These are phyloP conservation scores for Hiodon alosoides DNA, from an alignment of 2,113 vertebrate species.

Conservation along the genomic window DNA sequence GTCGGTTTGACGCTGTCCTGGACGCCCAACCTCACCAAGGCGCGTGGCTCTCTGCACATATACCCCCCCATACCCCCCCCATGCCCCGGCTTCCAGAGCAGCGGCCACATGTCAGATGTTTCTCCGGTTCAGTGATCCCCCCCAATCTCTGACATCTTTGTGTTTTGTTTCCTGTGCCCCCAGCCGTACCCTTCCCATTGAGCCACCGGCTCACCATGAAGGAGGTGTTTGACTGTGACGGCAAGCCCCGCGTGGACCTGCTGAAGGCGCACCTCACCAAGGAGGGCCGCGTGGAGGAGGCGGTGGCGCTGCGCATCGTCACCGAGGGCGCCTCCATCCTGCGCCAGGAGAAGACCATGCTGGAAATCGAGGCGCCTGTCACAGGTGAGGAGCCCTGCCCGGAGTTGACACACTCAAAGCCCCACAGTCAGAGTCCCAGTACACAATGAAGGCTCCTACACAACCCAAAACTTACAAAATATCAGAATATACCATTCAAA, in stretches of 20 bases:
- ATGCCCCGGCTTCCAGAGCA: no score
- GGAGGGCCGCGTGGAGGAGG: slow-evolving; percentile 71
- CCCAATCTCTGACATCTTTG: no score
- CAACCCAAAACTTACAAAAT: no score
- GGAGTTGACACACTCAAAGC: no score
- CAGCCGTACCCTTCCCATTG: slow-evolving; percentile 72
- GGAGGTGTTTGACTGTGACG: slow-evolving; percentile 71
- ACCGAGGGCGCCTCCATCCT: slow-evolving; percentile 70
- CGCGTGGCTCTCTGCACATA: slow-evolving; percentile 1
- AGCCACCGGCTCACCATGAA: slow-evolving; percentile 73
- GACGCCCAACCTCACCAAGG: no score
- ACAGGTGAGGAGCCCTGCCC: slow-evolving; percentile 51
- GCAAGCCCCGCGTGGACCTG: slow-evolving; percentile 69
- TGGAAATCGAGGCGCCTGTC: slow-evolving; percentile 74
- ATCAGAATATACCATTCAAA: no score
- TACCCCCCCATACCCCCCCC: neutral
- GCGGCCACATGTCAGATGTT: no score
- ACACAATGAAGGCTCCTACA: no score
- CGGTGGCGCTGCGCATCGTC: slow-evolving; percentile 68
- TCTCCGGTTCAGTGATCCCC: no score
- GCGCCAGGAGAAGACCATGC: slow-evolving; percentile 72
- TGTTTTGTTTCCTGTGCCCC: no score
- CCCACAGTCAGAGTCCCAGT: no score
- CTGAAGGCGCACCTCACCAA: slow-evolving; percentile 74
- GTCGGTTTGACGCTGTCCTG: slow-evolving; percentile 12